These are phyloP conservation scores for Tiaroga cobitis DNA, from an alignment of 2,797 vertebrate genomes.

Conservation along the genomic window DNA sequence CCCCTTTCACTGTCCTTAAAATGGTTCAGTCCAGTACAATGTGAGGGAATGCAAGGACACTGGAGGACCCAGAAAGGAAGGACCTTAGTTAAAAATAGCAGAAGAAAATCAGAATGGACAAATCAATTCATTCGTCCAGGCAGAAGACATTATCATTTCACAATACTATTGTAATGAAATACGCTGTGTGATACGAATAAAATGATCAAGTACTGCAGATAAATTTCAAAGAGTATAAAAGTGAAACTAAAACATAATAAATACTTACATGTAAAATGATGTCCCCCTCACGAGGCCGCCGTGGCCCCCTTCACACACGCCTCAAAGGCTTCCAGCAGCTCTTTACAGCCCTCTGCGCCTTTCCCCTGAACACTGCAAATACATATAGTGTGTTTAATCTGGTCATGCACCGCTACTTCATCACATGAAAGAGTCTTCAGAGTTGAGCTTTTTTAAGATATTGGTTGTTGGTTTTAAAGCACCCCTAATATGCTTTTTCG, in stretches of 20 bases:
- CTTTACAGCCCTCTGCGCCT: conserved; percentile 69
- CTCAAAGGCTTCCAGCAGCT: conserved; percentile 77
- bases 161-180: neutral
- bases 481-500: neutral
- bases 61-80: conserved; percentile 51
- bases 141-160: neutral
- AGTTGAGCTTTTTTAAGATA: neutral
- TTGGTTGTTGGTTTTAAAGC: neutral
- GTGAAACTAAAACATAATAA: neutral
- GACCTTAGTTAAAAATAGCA: conserved; percentile 57
- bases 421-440: neutral
- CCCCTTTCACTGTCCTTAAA: conserved; percentile 44
- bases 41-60: conserved; percentile 60
- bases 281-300: conserved; percentile 65
- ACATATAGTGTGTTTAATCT: neutral
- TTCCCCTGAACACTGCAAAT: conserved; percentile 72
- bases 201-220: neutral
- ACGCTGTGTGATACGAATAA: neutral
- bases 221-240: neutral
- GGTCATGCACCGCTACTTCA: neutral
- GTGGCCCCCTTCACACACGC: conserved; percentile 75
- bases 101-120: conserved; percentile 29
- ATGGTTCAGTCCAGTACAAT: conserved; percentile 65
- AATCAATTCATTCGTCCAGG: conserved; percentile 1
- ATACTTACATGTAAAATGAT: neutral